These are phyloP conservation scores for Tetramorium simillimum DNA, from an alignment of 1,140 invertebrate genomes.

Conservation along the genomic window DNA sequence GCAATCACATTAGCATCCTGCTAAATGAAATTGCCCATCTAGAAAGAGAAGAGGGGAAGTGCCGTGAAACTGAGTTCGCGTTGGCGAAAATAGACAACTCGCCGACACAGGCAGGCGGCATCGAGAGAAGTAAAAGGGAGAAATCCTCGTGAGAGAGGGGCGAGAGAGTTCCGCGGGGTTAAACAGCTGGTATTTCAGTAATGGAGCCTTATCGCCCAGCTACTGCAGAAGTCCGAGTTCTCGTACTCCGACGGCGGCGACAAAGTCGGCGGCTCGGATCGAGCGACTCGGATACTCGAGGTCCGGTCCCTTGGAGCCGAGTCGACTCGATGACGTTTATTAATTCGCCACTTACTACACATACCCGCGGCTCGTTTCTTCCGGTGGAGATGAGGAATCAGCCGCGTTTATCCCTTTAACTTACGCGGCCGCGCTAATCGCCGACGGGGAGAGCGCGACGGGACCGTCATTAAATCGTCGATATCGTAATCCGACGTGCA, in stretches of 20 bases:
- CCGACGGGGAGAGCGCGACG: background rate
- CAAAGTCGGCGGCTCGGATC: slow-evolving; percentile 1
- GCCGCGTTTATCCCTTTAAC: slow-evolving; percentile 25
- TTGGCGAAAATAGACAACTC: slow-evolving; percentile 23
- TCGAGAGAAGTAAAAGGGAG: slow-evolving; percentile 54
- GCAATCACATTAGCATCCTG: slow-evolving; percentile 40
- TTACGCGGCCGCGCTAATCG: background rate
- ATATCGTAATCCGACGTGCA: slow-evolving; percentile 40
- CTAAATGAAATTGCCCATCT: slow-evolving; percentile 38
- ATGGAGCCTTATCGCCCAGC: slow-evolving; percentile 78
- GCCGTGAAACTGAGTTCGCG: background rate
- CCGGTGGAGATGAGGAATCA: slow-evolving; percentile 69
- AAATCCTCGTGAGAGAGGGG: slow-evolving; percentile 10
- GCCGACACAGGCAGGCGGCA: background rate
- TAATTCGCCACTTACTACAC: slow-evolving; percentile 76
- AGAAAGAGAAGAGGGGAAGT: background rate
- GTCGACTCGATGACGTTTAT: slow-evolving; percentile 68
- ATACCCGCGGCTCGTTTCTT: slow-evolving; percentile 66
- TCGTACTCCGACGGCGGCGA: slow-evolving; percentile 8
- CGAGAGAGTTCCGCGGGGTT: slow-evolving; percentile 65
- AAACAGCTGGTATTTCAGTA: slow-evolving; percentile 76
- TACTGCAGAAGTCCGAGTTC: slow-evolving; percentile 72
- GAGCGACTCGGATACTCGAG: slow-evolving; percentile 1
- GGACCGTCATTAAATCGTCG: slow-evolving; percentile 36
- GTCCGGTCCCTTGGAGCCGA: background rate